Evolutionary conservation across 2,113 vertebrate species (phyloP).

Genomic region (Rhodinocichla rosea): DNA sequence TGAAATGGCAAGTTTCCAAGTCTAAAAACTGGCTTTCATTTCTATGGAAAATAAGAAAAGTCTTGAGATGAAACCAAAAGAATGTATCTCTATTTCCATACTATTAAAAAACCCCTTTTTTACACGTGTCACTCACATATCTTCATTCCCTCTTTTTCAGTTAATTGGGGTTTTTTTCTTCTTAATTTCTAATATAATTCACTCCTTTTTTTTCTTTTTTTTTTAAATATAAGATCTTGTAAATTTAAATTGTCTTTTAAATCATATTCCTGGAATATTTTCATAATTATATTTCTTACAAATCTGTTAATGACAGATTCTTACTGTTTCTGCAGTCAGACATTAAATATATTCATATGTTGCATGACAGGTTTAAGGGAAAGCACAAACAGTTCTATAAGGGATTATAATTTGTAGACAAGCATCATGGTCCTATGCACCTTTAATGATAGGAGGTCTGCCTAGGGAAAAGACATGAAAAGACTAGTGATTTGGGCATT

Average conservation of each 20-base stretch:
- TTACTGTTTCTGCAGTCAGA: neutral
- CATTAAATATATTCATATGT: neutral
- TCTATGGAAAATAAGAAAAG: neutral
- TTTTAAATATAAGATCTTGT: neutral
- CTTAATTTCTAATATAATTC: neutral
- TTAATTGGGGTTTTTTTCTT: accelerated
- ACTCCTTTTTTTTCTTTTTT: neutral
- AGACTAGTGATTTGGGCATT: neutral
- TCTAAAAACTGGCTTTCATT: neutral
- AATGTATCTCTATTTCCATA: neutral
- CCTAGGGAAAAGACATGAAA: neutral
- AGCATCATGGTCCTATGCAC: neutral
- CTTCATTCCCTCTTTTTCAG: neutral
- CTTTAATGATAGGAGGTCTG: neutral
- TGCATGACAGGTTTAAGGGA: neutral
- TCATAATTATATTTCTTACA: neutral
- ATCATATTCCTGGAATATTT: neutral
- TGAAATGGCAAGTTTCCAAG: neutral
- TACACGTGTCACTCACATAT: neutral
- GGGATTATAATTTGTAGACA: neutral
- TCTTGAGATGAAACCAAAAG: neutral
- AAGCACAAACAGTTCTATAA: neutral
- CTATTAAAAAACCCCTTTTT: neutral
- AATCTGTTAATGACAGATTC: neutral
- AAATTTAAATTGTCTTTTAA: neutral